These are phyloP conservation scores for Trichonephila inaurata DNA, from an alignment of 1,140 invertebrate species.

Conservation along the genomic window DNA sequence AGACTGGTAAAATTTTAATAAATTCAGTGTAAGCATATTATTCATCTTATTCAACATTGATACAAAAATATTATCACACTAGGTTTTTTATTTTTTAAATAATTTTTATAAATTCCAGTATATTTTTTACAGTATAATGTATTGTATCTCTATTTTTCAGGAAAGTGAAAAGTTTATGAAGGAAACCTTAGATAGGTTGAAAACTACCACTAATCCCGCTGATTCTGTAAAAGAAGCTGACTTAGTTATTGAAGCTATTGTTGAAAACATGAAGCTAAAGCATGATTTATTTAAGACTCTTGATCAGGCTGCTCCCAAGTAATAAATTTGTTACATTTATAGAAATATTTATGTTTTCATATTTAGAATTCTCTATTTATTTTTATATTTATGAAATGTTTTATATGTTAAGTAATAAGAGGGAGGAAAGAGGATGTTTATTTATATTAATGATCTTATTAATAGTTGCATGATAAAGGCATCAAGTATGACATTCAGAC, in stretches of 20 bases:
- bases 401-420: not conserved
- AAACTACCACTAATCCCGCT: slow-evolving; percentile 84
- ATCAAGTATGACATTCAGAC: too few species aligned
- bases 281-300: slow-evolving; percentile 87
- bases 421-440: not conserved
- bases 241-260: slow-evolving; percentile 92
- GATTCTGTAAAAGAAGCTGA: slow-evolving; percentile 86
- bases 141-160: slow-evolving; percentile 75
- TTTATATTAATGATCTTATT: too few species aligned
- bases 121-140: not conserved
- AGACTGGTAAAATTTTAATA: too few species aligned
- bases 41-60: too few species aligned
- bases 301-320: slow-evolving; percentile 82
- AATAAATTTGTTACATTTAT: slow-evolving; percentile 66
- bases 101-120: not conserved
- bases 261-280: slow-evolving; percentile 91
- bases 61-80: too few species aligned
- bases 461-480: too few species aligned
- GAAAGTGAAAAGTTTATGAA: slow-evolving; percentile 86
- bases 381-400: not conserved
- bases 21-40: too few species aligned
- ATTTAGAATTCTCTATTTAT: not conserved
- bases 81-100: not conserved
- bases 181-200: slow-evolving; percentile 84
- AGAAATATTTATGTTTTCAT: too few species aligned